A percentile compares a stretch with the other conserved stretches of the same genome.
Evolutionary conservation across 2,113 vertebrate species (phyloP).

Genomic region (Hymenochirus boettgeri): DNA sequence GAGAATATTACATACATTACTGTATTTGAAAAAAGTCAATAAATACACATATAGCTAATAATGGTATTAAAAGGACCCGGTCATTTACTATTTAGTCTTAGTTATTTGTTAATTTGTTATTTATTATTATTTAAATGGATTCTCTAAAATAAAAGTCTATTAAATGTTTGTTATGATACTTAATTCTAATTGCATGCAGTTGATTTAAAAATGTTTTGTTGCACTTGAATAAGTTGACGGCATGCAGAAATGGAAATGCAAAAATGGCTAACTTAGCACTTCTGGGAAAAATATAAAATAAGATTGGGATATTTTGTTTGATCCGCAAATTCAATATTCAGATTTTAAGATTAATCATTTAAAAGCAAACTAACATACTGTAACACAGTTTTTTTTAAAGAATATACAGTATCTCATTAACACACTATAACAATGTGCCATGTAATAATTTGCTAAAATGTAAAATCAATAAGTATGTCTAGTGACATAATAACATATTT

Average conservation of each 20-base stretch:
- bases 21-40: too few species aligned
- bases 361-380: constrained; percentile 2
- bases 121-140: too few species aligned
- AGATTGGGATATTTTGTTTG: constrained; percentile 14
- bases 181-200: too few species aligned
- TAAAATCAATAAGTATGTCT: not conserved
- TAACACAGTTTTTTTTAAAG: not conserved
- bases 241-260: not conserved
- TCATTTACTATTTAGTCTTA: too few species aligned
- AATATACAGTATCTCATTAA: not conserved
- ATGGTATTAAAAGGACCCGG: too few species aligned
- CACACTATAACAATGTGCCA: not conserved
- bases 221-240: too few species aligned
- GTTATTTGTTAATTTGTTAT: too few species aligned
- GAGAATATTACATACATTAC: too few species aligned
- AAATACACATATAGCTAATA: too few species aligned
- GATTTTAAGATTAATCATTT: constrained; percentile 27
- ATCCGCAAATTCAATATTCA: constrained; percentile 22
- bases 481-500: not conserved
- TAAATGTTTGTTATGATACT: too few species aligned
- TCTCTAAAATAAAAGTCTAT: too few species aligned
- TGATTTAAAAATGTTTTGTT: too few species aligned
- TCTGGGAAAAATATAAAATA: constrained; percentile 7
- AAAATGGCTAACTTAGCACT: constrained; percentile 25
- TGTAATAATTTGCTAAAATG: not conserved